Percentiles rank a stretch among this genome's conserved stretches.
Conservation (phyloP, 2,113 vertebrate genomes). For the Platichthys stellatus region DNA sequence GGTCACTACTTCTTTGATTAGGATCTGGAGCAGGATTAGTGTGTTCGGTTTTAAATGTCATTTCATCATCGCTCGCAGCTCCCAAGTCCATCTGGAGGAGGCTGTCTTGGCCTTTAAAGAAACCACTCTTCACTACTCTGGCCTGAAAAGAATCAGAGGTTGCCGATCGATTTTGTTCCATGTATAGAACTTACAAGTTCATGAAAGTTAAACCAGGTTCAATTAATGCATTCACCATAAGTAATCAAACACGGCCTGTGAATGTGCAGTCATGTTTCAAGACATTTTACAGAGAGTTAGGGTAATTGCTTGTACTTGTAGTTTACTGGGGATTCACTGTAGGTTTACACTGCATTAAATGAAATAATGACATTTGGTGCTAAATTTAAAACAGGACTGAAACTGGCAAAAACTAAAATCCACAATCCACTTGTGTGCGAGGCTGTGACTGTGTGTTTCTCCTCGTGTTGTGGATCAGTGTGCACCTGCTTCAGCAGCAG, state of each 20-base stretch:
- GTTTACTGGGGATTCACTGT: no score
- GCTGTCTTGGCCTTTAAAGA: conserved; percentile 37
- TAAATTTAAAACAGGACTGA: not conserved
- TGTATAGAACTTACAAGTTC: not conserved
- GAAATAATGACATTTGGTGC: no score
- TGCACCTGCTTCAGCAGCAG: no score
- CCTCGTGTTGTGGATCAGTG: no score
- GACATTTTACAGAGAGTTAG: no score
- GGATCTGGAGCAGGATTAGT: conserved; percentile 43
- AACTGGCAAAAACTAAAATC: not conserved
- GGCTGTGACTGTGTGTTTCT: conserved; percentile 9
- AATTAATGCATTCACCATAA: no score
- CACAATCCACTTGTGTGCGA: conserved; percentile 38
- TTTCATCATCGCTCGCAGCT: conserved; percentile 48
- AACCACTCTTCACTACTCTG: conserved; percentile 21
- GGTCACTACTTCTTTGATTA: conserved; percentile 42
- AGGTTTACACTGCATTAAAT: no score
- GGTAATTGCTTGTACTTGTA: no score
- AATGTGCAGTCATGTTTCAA: no score
- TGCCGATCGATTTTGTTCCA: no score
- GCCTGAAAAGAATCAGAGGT: not conserved
- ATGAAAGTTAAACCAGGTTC: not conserved
- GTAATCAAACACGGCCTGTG: no score
- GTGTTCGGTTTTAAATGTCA: conserved; percentile 62
- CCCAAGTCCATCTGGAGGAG: conserved; percentile 37